Base-by-base conservation (phyloP, 1,140 invertebrate species). In the Micrasema longulum region DNA sequence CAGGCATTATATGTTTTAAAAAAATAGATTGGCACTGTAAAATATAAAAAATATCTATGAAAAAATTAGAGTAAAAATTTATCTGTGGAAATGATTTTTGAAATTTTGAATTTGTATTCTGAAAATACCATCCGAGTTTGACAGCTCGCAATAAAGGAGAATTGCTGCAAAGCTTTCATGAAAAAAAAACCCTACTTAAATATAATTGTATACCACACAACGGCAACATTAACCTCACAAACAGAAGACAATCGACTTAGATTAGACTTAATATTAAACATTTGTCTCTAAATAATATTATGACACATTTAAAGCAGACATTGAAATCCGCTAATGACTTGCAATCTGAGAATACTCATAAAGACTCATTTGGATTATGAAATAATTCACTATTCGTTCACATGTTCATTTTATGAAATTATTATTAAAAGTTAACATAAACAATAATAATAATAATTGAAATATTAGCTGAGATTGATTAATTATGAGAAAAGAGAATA, bases 251-350 rank as follows among this genome's bases (percentile, higher is more conserved):
- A 14, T 57, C 36, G 53, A 57, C 53, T 57, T 57, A 57, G 11
- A n/a, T 31, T 57, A 57, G 0, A 57, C 22, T 23, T 14, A 60
- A 60, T 60, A 60, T 60, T 43, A 60, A 23, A 43, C 60, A 14
- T 63, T 43, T 35, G 20, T 26, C 41, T 48, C 43, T 65, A 65
- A 47, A 47, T 47, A 26, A 43, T 63, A 43, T 26, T 65, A 65
- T 65, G 62, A 65, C 62, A 65, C 62, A 65, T 63, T 63, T 41
- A 48, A 45, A 65, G 45, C 62, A 65, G 62, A 65, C 62, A 47
- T 16, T 23, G 20, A 31, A 23, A 45, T 48, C 62, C 48, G 41
- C 43, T 14, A 23, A 47, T 65, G 62, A 65, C 62, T 65, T 65
- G 62, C 62, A 45, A 45, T 48, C 48, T 12, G 26, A 26, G 62